Base-by-base conservation (phyloP, 2,888 invertebrate genomes). In the Drosophila histrio region DNA sequence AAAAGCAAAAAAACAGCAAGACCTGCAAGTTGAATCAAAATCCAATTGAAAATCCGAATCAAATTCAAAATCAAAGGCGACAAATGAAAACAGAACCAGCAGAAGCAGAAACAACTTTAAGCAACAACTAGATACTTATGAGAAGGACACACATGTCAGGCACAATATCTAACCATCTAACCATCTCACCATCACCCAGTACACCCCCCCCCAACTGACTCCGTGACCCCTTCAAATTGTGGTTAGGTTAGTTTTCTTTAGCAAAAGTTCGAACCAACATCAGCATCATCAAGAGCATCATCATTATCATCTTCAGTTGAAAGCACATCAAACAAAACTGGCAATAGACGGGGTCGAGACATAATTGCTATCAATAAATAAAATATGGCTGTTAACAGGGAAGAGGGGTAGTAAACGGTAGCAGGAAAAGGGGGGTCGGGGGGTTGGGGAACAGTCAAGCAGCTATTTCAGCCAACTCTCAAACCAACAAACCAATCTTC, bases 321-420 rank as follows among this genome's bases (percentile, higher is more conserved):
- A 70, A 75, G 77, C 84, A 87, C 88, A 87, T 79, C 86, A 87
- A 87, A 84, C 88, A 78, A 74, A 84, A 87, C 81, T 77, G 76
- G 79, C 83, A 89, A 89, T 87, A 89, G 79, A 79, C 86, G 83
- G 82, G 81, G 79, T 88, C 89, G 82, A 77, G 72, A 70, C 83
- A 89, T 90, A 89, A 90, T 90, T 90, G 90, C 90, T 89, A 90
- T 90, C 90, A 90, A 90, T 89, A 89, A 82, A 89, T 85, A 85
- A 87, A 87, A 82, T 85, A 84, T 84, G 79, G 79, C 78, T 65
- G 69, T 70, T 60, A 32, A 8, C 32, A 32, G 41, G 21, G 19
- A 4, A 34, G 30, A 32, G 49, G 50, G 50, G 50, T 26, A 11
- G 3, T n/a, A 46, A 44, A 28, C 17, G 47, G 32, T 11, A 49